Conservation (phyloP, 2,113 vertebrate genomes). For the Crocuta crocuta region DNA sequence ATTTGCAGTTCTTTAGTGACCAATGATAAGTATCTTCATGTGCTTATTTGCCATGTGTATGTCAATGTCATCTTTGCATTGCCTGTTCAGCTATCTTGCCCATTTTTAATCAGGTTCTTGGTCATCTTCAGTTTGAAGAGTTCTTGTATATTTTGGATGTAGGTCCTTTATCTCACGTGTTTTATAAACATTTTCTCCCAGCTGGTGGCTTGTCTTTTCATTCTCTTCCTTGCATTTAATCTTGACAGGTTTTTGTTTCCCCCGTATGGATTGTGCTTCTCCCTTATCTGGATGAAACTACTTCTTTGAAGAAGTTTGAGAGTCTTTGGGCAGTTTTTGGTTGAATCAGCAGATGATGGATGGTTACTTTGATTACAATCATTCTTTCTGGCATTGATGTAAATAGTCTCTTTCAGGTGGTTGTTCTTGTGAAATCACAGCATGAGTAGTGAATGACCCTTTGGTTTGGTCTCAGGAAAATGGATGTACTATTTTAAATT, state of each 20-base stretch:
- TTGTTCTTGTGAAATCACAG: no score
- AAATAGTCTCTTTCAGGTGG: neutral
- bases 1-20: neutral
- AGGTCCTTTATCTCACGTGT: neutral
- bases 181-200: neutral
- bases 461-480: no score
- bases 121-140: neutral
- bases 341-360: neutral
- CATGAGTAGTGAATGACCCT: no score
- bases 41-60: neutral
- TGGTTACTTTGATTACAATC: neutral
- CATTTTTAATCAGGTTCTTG: neutral
- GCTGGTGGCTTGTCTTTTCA: neutral
- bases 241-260: neutral
- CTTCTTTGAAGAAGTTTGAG: neutral
- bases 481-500: no score
- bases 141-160: neutral
- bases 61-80: neutral
- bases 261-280: neutral
- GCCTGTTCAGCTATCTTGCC: neutral
- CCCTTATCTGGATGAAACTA: neutral
- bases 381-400: neutral
- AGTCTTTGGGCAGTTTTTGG: neutral
- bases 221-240: neutral
- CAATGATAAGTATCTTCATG: neutral